Percentiles rank a stretch among this genome's conserved stretches.
Evolutionary conservation across 2,113 vertebrate genomes (phyloP).

Genomic region (Trogon surrucura): DNA sequence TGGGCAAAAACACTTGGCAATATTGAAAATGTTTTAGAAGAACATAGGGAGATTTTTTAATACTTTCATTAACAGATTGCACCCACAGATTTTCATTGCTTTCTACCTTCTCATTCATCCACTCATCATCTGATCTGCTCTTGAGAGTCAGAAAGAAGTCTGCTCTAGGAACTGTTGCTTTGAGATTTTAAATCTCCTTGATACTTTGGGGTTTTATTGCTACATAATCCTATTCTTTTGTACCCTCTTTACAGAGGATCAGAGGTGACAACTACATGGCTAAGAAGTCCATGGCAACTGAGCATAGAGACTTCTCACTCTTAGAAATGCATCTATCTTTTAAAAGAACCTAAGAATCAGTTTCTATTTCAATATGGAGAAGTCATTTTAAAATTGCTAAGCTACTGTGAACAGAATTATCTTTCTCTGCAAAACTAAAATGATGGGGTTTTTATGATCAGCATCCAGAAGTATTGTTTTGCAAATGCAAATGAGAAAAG

Average conservation of each 20-base stretch:
- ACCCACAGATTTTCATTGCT: background rate
- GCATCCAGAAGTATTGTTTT: background rate
- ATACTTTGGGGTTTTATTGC: background rate
- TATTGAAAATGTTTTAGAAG: background rate
- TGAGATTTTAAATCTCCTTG: background rate
- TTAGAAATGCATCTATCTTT: background rate
- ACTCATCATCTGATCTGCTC: background rate
- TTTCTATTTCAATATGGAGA: background rate
- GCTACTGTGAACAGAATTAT: background rate
- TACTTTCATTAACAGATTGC: background rate
- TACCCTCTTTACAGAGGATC: background rate
- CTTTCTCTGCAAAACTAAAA: background rate
- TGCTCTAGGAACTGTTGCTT: background rate
- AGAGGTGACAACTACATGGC: background rate
- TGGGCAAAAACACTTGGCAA: background rate
- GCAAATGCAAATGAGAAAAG: background rate
- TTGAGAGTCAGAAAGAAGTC: background rate
- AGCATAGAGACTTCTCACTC: background rate
- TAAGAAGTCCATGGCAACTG: background rate
- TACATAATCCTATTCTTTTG: background rate
- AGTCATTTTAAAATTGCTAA: background rate
- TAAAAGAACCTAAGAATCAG: background rate
- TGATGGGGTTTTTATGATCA: fast-evolving
- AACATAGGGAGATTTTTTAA: background rate
- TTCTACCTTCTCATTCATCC: background rate